These are phyloP conservation scores for Zootoca vivipara DNA, from an alignment of 2,113 vertebrate species.

Conservation along the genomic window DNA sequence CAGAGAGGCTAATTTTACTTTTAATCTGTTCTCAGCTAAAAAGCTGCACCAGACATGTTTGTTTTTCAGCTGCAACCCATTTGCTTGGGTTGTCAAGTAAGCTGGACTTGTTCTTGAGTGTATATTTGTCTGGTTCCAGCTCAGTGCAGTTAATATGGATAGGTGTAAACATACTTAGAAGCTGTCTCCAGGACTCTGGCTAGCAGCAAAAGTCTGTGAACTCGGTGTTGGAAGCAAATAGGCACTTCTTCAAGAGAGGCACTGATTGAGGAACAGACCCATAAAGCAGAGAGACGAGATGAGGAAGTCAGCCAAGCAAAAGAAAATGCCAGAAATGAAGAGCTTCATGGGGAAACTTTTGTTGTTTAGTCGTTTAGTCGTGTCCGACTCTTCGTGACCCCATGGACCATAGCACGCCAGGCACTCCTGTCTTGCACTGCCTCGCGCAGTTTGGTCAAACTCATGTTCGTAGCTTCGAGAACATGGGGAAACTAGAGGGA, in stretches of 20 bases:
- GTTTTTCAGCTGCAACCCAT: not conserved
- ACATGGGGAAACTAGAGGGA: not conserved
- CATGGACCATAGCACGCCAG: too few relatives aligned
- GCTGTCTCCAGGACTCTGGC: conserved; percentile 28
- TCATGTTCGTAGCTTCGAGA: too few relatives aligned
- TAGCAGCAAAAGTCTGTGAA: not conserved
- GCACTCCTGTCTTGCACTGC: too few relatives aligned
- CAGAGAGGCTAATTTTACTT: not conserved
- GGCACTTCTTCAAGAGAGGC: conserved; percentile 13
- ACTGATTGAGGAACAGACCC: not conserved
- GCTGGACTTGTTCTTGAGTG: not conserved
- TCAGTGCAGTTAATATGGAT: not conserved
- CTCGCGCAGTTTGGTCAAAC: too few relatives aligned
- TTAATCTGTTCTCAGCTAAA: not conserved
- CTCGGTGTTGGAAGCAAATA: conserved; percentile 36
- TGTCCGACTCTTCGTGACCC: too few relatives aligned
- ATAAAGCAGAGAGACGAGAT: not conserved
- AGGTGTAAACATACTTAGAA: not conserved
- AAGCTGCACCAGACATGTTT: not conserved
- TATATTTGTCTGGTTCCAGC: not conserved
- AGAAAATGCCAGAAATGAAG: conserved; percentile 24
- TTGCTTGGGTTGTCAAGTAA: not conserved
- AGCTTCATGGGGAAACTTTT: not conserved
- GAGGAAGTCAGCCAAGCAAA: not conserved
- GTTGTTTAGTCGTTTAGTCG: too few relatives aligned